Evolutionary conservation across 2,113 vertebrate species (phyloP), one percentile per base, ranked within the genome.

Genomic region (Actenoides hombroni): DNA sequence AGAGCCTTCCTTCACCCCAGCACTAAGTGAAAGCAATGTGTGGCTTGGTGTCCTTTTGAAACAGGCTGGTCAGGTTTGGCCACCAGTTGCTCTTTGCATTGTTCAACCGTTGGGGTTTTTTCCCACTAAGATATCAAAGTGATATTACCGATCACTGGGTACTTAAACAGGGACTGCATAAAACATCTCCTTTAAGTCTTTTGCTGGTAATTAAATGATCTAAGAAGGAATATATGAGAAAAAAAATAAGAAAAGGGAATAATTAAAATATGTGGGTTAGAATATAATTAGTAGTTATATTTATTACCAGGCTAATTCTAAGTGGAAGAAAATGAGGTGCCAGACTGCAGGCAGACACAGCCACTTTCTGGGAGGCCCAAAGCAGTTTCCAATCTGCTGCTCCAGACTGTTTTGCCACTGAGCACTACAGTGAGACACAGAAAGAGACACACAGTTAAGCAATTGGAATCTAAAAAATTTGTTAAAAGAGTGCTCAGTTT

Each of bases 241-340:
- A 5, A 61, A 29, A 54, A 39, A 42, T 57, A 61, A 15, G 18
- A 37, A 49, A 39, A 6, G 11, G 24, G 23, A 25, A 25, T 33
- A 6, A 67, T 42, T 42, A 68, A 86, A 73, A 42, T 7, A 94
- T 87, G 76, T 97, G 89, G 88, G 80, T 95, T 95, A 95, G 91
- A 92, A 92, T 89, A 84, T 94, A 95, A 92, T 95, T 96, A 87
- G 80, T n/a, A 71, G 81, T 56, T 97, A 84, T 86, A 95, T 95
- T 95, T 95, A 84, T 89, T 82, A 71, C 77, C 9, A 40, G 48
- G 53, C 74, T 95, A 91, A 79, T 89, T 75, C 64, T 57, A 65
- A 81, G 48, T 48, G n/a, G 65, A 95, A 92, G 39, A 39, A 89
- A 95, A 86, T 0, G 6, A 94, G 77, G 81, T 95, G 78, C 74